Percentiles rank a stretch among this genome's conserved stretches.
These are phyloP conservation scores for Goniozus legneri DNA, from an alignment of 1,140 invertebrate genomes.

Conservation along the genomic window DNA sequence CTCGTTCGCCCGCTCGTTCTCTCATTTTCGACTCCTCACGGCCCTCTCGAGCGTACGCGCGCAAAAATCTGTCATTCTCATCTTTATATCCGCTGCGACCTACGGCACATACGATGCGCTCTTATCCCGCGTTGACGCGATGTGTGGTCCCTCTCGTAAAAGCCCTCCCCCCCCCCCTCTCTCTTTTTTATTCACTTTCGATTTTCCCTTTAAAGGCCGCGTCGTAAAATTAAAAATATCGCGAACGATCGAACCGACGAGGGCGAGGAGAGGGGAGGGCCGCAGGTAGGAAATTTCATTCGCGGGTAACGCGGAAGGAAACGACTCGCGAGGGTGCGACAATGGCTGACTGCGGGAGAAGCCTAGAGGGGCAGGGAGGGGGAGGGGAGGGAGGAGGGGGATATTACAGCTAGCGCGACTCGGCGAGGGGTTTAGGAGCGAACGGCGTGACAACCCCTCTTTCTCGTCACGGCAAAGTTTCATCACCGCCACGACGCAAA, in stretches of 20 bases:
- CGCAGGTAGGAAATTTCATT: background rate
- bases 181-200: no score
- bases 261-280: background rate
- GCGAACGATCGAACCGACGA: no score
- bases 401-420: slow-evolving; percentile 13
- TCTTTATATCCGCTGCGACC: slow-evolving; percentile 22
- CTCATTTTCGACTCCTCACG: no score
- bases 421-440: slow-evolving; percentile 31
- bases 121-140: slow-evolving; percentile 22
- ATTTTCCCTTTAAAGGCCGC: no score
- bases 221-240: no score
- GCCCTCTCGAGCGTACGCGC: slow-evolving; percentile 15
- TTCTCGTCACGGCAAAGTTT: slow-evolving; percentile 54
- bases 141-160: slow-evolving; percentile 35
- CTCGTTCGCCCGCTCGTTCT: slow-evolving; percentile 2
- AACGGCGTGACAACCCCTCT: slow-evolving; percentile 51
- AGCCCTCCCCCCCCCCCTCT: no score
- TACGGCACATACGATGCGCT: slow-evolving; percentile 21
- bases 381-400: slow-evolving; percentile 12
- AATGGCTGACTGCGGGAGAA: no score
- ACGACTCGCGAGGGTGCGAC: no score
- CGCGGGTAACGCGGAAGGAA: no score
- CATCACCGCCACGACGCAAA: slow-evolving; percentile 51
- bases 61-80: slow-evolving; percentile 46
- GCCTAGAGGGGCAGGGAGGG: background rate